phyloP scores from a whole-genome alignment of 2,797 vertebrate genomes.

The Chrysocyon brachyurus region DNA sequence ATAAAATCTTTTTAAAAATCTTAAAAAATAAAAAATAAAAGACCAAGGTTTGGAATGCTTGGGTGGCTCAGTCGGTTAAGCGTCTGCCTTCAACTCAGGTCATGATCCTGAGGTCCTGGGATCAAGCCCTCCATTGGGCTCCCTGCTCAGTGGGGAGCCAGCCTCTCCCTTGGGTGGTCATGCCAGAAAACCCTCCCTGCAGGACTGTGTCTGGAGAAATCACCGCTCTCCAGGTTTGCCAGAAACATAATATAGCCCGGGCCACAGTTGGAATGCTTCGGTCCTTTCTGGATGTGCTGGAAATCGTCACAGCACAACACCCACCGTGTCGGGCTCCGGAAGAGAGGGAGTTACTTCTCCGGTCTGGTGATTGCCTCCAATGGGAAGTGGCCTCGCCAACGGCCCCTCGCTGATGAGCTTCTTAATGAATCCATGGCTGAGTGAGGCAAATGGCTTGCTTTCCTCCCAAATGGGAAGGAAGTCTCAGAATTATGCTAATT shows the following conservation, averaged over 20 bases:
- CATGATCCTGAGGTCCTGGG: too few relatives aligned
- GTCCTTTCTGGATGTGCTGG: neutral
- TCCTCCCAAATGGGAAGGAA: neutral
- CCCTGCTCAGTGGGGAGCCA: too few relatives aligned
- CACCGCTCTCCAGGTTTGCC: neutral
- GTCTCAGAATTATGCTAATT: neutral
- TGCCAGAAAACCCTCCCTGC: neutral
- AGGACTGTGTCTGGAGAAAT: neutral
- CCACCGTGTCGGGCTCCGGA: neutral
- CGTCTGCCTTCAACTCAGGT: too few relatives aligned
- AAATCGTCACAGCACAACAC: neutral
- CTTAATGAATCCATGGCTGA: neutral
- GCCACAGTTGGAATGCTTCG: neutral
- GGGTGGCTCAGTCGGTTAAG: too few relatives aligned
- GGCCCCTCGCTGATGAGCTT: neutral
- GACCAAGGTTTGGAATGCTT: too few relatives aligned
- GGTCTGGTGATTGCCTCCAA: neutral
- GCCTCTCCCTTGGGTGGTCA: neutral
- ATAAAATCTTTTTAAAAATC: too few relatives aligned
- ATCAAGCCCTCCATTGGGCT: too few relatives aligned
- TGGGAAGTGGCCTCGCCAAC: neutral
- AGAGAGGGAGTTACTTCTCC: neutral
- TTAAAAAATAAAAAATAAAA: too few relatives aligned
- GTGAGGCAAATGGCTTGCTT: neutral
- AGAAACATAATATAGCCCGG: neutral